Percentiles rank a stretch among this genome's conserved stretches.
These are phyloP conservation scores for Chelon auratus DNA, from an alignment of 2,797 vertebrate genomes.

Conservation along the genomic window DNA sequence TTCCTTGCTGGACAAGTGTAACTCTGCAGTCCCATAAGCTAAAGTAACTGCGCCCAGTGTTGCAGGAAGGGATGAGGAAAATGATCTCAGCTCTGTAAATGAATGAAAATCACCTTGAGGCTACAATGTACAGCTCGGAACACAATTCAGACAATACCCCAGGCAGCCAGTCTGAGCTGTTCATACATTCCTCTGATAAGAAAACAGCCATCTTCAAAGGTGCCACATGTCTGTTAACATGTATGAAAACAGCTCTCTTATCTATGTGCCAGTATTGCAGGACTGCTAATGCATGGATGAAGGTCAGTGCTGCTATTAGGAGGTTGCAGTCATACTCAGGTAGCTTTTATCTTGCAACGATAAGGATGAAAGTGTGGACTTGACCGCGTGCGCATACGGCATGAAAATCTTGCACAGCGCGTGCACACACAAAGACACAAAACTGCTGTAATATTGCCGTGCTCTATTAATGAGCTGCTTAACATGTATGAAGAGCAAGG, in stretches of 20 bases:
- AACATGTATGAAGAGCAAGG: conserved; percentile 43
- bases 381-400: neutral
- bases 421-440: conserved; percentile 7
- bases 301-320: conserved; percentile 67
- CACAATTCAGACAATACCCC: neutral
- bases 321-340: conserved; percentile 27
- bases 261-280: conserved; percentile 21
- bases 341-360: conserved; percentile 58
- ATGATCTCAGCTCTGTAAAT: neutral
- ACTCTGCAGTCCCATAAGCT: too few species aligned
- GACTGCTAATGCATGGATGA: conserved; percentile 47
- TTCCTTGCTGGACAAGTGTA: neutral
- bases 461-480: conserved; percentile 63
- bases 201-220: conserved; percentile 7
- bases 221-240: conserved; percentile 49
- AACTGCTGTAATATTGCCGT: conserved; percentile 31
- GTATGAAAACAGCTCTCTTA: conserved; percentile 46
- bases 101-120: conserved; percentile 24
- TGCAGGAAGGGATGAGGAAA: neutral
- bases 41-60: neutral
- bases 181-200: conserved; percentile 49
- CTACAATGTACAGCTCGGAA: neutral
- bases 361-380: conserved; percentile 42
- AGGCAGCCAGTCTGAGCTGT: neutral
- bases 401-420: neutral